Evolutionary conservation across 1,140 invertebrate species (phyloP), one percentile per base, ranked within the genome.

Genomic region (Euglossa dilemma): DNA sequence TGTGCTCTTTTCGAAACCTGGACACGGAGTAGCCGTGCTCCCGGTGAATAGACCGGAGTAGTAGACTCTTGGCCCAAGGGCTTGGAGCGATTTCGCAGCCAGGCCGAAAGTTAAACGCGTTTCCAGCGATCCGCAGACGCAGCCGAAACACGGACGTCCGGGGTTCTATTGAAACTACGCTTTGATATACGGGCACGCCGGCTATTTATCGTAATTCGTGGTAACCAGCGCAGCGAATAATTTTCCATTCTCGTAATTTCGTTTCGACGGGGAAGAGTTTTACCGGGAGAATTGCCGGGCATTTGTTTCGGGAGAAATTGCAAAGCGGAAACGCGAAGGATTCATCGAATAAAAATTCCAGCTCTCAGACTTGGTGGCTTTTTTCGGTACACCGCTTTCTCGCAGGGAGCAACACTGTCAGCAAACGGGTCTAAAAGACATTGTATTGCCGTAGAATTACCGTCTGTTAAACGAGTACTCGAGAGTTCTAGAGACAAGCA

Each of bases 401-500:
- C 23, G 43, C 14, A 18, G 61, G 50, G n/a, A 52, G 57, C 1
- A 56, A 36, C 18, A 11, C 25, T 18, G n/a, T 1, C 45, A 9
- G 66, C 20, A 70, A 52, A n/a, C 43, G 25, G 1, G 20, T 56
- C 23, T 56, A 81, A 72, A 80, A 80, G 67, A 84, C 76, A 70
- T 76, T 80, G 72, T 79, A 74, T 84, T 23, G 59, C 56, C 73
- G 83, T 66, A 52, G 61, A 87, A 87, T 87, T 87, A 87, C 81
- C 72, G 86, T 87, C 85, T 69, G 86, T 87, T 87, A 87, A 87
- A 78, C 85, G 72, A 77, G 85, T 56, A 45, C 83, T 88, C 73
- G 70, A 87, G 85, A 84, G 83, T 87, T 84, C 73, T 81, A 86
- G 85, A 85, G 74, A 86, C 87, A 73, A 85, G 87, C 79, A 86